phyloP scores from a whole-genome alignment of 2,888 invertebrate species.

The Habrosyne pyritoides region DNA sequence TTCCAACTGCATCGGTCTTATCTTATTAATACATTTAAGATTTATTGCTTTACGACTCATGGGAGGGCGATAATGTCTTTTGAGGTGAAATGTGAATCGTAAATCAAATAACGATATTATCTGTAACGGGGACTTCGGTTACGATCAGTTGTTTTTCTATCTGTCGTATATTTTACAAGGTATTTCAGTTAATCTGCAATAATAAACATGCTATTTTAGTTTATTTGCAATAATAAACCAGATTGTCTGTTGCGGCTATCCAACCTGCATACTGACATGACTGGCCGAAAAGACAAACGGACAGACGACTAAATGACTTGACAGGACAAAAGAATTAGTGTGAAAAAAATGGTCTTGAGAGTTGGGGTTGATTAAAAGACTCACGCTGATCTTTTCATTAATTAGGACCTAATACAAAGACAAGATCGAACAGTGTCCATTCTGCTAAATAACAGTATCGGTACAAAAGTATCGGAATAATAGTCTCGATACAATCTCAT shows the following conservation, averaged over 20 bases:
- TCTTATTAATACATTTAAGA: slow-evolving; percentile 5
- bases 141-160: neutral
- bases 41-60: neutral
- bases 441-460: no score
- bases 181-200: neutral
- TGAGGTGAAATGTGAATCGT: neutral
- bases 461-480: no score
- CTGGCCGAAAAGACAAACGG: no score
- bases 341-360: no score
- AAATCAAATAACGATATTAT: neutral
- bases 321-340: no score
- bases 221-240: neutral
- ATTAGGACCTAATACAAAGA: no score
- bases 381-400: no score
- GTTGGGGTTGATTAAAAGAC: no score
- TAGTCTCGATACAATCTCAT: no score
- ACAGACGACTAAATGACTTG: no score
- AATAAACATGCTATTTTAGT: neutral
- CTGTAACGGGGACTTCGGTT: neutral
- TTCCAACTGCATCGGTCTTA: slow-evolving; percentile 27
- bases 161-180: neutral
- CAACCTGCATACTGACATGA: no score
- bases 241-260: neutral
- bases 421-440: no score
- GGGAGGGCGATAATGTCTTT: neutral